Percentiles rank a stretch among this genome's conserved stretches.
Evolutionary conservation across 2,113 vertebrate genomes (phyloP).

Genomic region (Myxocyprinus asiaticus): DNA sequence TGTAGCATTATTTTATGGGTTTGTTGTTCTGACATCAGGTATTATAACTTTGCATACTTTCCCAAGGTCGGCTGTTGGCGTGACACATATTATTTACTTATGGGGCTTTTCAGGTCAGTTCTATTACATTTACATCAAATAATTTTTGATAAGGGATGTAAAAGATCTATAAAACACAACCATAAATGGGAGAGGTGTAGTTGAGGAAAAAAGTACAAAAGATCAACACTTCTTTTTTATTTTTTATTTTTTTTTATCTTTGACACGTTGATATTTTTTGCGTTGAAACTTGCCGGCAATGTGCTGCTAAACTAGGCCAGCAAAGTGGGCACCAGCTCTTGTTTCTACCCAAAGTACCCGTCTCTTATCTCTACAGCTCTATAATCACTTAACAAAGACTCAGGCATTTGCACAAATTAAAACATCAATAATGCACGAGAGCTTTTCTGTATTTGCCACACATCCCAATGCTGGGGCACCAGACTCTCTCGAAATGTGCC

Average conservation of each 20-base stretch:
- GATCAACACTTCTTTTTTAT: conserved; percentile 67
- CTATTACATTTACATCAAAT: conserved; percentile 91
- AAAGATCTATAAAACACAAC: conserved; percentile 78
- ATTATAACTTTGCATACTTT: conserved; percentile 78
- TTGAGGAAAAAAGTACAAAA: conserved; percentile 74
- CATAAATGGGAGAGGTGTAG: conserved; percentile 80
- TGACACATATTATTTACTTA: conserved; percentile 86
- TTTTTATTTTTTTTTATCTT: conserved; percentile 62
- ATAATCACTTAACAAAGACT: conserved; percentile 86
- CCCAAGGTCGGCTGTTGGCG: conserved; percentile 86
- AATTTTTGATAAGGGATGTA: conserved; percentile 92
- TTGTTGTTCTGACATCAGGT: conserved; percentile 75
- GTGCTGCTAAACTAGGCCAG: conserved; percentile 32
- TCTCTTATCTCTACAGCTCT: conserved; percentile 77
- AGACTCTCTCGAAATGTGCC: conserved; percentile 51
- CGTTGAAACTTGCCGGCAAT: background rate
- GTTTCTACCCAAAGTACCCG: conserved; percentile 76
- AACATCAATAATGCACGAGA: conserved; percentile 85
- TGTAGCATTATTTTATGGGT: conserved; percentile 77
- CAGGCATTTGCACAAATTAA: conserved; percentile 84
- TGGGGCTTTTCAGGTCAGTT: conserved; percentile 83
- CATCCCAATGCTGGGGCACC: conserved; percentile 72
- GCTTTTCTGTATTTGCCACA: conserved; percentile 79
- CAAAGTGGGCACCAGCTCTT: conserved; percentile 62
- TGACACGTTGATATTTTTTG: conserved; percentile 67